Percentiles rank a stretch among this genome's conserved stretches.
Evolutionary conservation across 92 coral and sea anemone species (phyloP).

Genomic region (Actinostola sp.): DNA sequence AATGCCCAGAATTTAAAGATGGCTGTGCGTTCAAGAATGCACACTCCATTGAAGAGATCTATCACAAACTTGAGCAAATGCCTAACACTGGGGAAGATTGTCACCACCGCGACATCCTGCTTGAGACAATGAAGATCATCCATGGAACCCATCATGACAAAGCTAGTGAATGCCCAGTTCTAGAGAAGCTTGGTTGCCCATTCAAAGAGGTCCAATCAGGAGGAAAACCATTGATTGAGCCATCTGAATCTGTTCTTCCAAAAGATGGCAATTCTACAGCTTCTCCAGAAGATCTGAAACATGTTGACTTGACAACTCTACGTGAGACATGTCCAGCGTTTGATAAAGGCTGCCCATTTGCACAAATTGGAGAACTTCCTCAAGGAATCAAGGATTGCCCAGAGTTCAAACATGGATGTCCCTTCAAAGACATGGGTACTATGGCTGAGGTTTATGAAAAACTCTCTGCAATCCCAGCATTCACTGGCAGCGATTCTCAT

Average conservation of each 20-base stretch:
- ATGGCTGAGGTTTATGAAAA: conserved; percentile 75
- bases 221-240: conserved; percentile 76
- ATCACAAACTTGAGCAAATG: conserved; percentile 77
- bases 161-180: conserved; percentile 84
- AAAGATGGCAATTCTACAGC: conserved; percentile 7
- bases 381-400: conserved; percentile 68
- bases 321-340: conserved; percentile 69
- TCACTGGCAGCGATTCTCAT: conserved; percentile 72
- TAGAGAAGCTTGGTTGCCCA: conserved; percentile 89
- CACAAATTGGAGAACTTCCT: conserved; percentile 51
- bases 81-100: conserved; percentile 70
- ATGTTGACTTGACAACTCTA: conserved; percentile 42
- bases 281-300: conserved; percentile 40
- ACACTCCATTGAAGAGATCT: conserved; percentile 77
- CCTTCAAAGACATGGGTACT: conserved; percentile 73
- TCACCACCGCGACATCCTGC: conserved; percentile 75
- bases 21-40: conserved; percentile 93
- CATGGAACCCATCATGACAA: conserved; percentile 77
- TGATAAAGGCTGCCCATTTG: conserved; percentile 71
- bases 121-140: conserved; percentile 83
- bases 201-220: conserved; percentile 79
- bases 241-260: conserved; percentile 55
- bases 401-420: conserved; percentile 90
- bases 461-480: conserved; percentile 72
- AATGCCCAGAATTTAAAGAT: conserved; percentile 92